These are phyloP conservation scores for Paramormyrops kingsleyae DNA, from an alignment of 2,113 vertebrate genomes.

Conservation along the genomic window DNA sequence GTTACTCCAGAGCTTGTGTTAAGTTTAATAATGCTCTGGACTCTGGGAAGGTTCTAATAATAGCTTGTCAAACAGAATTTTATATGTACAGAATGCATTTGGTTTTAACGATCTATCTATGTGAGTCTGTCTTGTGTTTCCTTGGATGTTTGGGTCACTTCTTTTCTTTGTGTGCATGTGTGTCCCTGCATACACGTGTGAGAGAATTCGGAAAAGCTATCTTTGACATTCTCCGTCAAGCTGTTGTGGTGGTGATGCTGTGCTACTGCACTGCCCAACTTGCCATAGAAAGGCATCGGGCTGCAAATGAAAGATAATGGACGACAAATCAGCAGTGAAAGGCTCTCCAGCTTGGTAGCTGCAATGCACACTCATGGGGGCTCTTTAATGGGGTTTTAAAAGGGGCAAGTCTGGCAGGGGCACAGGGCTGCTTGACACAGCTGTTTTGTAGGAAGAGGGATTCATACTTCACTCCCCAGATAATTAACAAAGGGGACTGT, in stretches of 20 bases:
- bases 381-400: conserved; percentile 36
- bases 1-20: conserved; percentile 23
- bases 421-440: conserved; percentile 32
- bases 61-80: conserved; percentile 49
- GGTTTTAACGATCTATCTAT: conserved; percentile 46
- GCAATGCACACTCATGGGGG: conserved; percentile 16
- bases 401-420: conserved; percentile 31
- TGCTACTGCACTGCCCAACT: conserved; percentile 24
- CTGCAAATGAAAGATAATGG: conserved; percentile 50
- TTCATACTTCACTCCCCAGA: conserved; percentile 31
- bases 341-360: conserved; percentile 23
- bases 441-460: conserved; percentile 7
- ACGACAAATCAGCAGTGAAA: conserved; percentile 40
- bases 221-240: conserved; percentile 24
- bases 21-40: conserved; percentile 42
- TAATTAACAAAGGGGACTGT: conserved; percentile 25
- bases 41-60: conserved; percentile 48
- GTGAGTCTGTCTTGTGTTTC: conserved; percentile 38
- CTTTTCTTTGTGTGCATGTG: background rate
- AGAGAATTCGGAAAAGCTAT: background rate
- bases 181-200: background rate
- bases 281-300: conserved; percentile 38
- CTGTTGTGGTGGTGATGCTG: conserved; percentile 13
- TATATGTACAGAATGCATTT: conserved; percentile 47
- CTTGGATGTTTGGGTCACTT: conserved; percentile 8